Percentiles rank a stretch among this genome's conserved stretches.
Conservation (phyloP, 1,140 invertebrate species). For the Drusus annulatus region DNA sequence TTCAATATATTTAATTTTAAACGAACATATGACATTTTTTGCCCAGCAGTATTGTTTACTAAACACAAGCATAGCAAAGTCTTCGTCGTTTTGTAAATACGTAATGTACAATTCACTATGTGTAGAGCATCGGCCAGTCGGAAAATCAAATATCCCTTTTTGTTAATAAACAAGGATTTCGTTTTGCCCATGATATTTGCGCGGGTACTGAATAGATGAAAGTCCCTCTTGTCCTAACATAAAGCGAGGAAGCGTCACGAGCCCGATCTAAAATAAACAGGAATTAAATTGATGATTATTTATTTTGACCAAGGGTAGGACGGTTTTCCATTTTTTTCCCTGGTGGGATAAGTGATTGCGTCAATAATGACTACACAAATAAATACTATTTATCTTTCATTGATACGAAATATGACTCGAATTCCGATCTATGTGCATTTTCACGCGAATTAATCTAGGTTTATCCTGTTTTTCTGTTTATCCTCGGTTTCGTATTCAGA, state of each 20-base stretch:
- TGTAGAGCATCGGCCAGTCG: not conserved
- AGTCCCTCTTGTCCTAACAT: not conserved
- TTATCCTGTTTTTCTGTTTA: too few species aligned
- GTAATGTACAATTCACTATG: not conserved
- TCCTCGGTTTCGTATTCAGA: too few species aligned
- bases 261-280: conserved; percentile 21
- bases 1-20: too few species aligned
- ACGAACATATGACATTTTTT: too few species aligned
- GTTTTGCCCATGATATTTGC: conserved; percentile 31
- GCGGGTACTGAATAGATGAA: conserved; percentile 23
- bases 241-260: conserved; percentile 9
- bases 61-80: too few species aligned
- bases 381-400: too few species aligned
- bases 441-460: too few species aligned
- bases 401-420: too few species aligned
- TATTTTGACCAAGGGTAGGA: conserved; percentile 7
- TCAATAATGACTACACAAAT: too few species aligned
- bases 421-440: too few species aligned
- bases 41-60: too few species aligned
- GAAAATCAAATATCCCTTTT: conserved; percentile 36
- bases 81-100: too few species aligned
- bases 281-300: conserved; percentile 29
- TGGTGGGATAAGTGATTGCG: not conserved
- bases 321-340: not conserved
- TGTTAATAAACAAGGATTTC: conserved; percentile 35